These are phyloP conservation scores for Luperina testacea DNA, from an alignment of 2,888 invertebrate species.

Conservation along the genomic window DNA sequence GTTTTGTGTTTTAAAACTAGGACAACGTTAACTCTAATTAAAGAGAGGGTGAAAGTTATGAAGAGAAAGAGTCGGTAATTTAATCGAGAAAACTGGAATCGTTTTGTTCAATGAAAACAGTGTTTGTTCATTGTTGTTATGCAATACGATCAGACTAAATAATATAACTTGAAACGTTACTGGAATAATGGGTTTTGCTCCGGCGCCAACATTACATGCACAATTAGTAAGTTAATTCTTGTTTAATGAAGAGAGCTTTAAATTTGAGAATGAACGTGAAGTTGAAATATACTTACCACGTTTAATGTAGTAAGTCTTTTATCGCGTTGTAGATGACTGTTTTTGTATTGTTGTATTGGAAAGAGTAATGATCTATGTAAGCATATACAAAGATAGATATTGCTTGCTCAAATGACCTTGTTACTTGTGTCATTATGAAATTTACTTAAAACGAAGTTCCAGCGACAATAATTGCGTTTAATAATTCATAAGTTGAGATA, in stretches of 20 bases:
- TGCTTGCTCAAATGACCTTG: slow-evolving; percentile 19
- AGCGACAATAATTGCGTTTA: slow-evolving; percentile 68
- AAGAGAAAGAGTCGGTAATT: slow-evolving; percentile 14
- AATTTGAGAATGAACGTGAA: slow-evolving; percentile 19
- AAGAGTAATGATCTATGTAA: slow-evolving; percentile 1
- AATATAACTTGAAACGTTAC: slow-evolving; percentile 42
- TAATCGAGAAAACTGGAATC: slow-evolving; percentile 16
- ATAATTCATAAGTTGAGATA: slow-evolving; percentile 73
- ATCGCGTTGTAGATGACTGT: not conserved
- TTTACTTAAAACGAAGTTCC: slow-evolving; percentile 56
- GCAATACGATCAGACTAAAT: slow-evolving; percentile 29
- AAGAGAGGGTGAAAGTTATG: slow-evolving; percentile 40
- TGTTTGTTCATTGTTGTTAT: slow-evolving; percentile 11
- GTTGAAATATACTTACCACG: slow-evolving; percentile 2
- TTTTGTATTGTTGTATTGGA: not conserved
- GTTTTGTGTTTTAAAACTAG: slow-evolving; percentile 35
- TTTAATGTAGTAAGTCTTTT: slow-evolving; percentile 5
- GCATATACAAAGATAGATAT: not conserved
- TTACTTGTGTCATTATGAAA: slow-evolving; percentile 36
- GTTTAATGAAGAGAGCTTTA: slow-evolving; percentile 41
- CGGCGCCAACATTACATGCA: slow-evolving; percentile 51
- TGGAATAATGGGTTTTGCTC: slow-evolving; percentile 40
- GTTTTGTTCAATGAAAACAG: slow-evolving; percentile 15
- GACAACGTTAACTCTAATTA: slow-evolving; percentile 40
- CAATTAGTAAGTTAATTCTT: slow-evolving; percentile 41